Percentiles rank a stretch among this genome's conserved stretches.
Evolutionary conservation across 2,888 invertebrate species (phyloP).

Genomic region (Cataglyphis albicans): DNA sequence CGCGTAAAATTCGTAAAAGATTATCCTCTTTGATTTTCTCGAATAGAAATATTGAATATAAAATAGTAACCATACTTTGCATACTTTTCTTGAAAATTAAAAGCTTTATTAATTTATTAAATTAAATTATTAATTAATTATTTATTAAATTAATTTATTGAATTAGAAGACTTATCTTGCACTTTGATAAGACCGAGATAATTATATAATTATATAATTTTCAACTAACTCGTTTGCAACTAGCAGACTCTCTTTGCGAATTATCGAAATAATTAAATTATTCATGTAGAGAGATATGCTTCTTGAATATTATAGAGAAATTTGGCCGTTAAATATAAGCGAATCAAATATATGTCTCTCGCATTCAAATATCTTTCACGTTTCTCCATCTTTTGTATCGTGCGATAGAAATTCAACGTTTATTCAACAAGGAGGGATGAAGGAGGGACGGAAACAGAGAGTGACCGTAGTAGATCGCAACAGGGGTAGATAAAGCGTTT

Average conservation of each 20-base stretch:
- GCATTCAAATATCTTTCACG: neutral
- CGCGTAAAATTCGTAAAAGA: neutral
- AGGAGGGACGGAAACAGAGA: neutral
- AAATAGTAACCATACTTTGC: neutral
- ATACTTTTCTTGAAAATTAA: neutral
- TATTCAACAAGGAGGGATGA: conserved; percentile 10
- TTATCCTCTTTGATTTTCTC: neutral
- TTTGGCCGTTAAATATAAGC: neutral
- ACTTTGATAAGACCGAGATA: neutral
- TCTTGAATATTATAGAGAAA: neutral
- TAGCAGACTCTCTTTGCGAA: neutral
- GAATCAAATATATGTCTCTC: neutral
- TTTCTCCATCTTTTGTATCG: neutral
- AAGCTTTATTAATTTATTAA: too few relatives aligned
- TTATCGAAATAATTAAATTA: neutral
- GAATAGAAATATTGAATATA: neutral
- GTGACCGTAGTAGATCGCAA: conserved; percentile 29
- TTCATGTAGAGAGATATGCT: neutral
- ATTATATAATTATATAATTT: conserved; percentile 7
- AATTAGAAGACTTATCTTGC: neutral
- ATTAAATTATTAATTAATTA: too few relatives aligned
- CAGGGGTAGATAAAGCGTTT: conserved; percentile 69
- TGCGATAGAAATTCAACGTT: neutral
- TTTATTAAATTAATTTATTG: too few relatives aligned
- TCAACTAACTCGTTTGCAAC: neutral